Evolutionary conservation across 2,113 vertebrate species (phyloP).

Genomic region (Salminus brasiliensis): DNA sequence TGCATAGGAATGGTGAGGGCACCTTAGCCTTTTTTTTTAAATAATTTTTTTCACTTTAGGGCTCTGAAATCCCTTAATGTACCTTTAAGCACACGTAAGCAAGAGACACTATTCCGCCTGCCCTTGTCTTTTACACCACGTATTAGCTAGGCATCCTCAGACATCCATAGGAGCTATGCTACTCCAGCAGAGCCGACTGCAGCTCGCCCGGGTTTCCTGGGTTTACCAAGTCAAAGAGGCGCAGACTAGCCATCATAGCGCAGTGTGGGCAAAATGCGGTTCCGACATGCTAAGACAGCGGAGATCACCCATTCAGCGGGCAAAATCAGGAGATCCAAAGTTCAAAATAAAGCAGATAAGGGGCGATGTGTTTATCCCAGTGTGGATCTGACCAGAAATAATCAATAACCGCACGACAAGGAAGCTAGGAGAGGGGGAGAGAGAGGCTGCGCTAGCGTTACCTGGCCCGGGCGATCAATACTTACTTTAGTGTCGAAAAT

Average conservation of each 20-base stretch:
- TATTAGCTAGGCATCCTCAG: background rate
- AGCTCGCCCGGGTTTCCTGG: background rate
- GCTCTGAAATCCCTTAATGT: background rate
- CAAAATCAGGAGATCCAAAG: background rate
- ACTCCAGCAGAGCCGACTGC: background rate
- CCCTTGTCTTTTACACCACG: background rate
- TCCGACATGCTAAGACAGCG: background rate
- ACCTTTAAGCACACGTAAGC: background rate
- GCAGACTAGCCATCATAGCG: background rate
- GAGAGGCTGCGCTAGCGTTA: constrained; percentile 34
- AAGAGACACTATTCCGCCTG: background rate
- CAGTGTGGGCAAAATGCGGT: background rate
- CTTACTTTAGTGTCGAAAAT: constrained; percentile 41
- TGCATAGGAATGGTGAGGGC: background rate
- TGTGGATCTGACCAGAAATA: background rate
- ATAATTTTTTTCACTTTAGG: background rate
- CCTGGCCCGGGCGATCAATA: constrained; percentile 38
- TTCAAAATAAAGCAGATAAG: background rate
- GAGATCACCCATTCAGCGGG: background rate
- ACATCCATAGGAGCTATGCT: background rate
- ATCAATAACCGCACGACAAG: background rate
- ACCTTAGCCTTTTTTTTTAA: too few species aligned
- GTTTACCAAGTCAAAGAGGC: background rate
- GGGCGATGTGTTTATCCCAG: too few species aligned
- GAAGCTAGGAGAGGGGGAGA: constrained; percentile 1